These are phyloP conservation scores for Antitype chi DNA, from an alignment of 2,888 invertebrate genomes.

Conservation along the genomic window DNA sequence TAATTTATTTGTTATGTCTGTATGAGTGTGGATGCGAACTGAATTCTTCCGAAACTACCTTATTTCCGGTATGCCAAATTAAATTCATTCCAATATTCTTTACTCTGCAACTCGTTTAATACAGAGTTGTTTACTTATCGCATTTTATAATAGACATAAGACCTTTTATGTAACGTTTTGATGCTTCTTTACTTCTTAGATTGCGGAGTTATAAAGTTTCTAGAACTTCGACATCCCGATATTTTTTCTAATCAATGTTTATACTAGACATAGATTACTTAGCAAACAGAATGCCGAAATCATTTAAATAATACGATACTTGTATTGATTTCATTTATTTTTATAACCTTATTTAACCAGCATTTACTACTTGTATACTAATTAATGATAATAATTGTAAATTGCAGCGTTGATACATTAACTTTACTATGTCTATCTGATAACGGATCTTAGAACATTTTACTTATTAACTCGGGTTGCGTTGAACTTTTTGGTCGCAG, in stretches of 20 bases:
- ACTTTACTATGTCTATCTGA: slow-evolving; percentile 35
- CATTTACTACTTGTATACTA: slow-evolving; percentile 58
- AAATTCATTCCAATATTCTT: slow-evolving; percentile 56
- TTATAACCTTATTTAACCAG: slow-evolving; percentile 52
- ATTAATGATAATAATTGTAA: slow-evolving; percentile 37
- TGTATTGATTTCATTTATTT: slow-evolving; percentile 45
- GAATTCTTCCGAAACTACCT: slow-evolving; percentile 55
- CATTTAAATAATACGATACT: slow-evolving; percentile 29
- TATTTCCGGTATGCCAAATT: slow-evolving; percentile 64
- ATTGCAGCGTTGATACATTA: slow-evolving; percentile 33
- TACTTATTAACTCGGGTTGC: slow-evolving; percentile 22
- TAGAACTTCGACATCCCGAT: slow-evolving; percentile 20
- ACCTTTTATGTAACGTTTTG: slow-evolving; percentile 32
- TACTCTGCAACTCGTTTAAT: slow-evolving; percentile 12
- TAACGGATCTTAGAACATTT: slow-evolving; percentile 49
- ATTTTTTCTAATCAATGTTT: slow-evolving; percentile 39
- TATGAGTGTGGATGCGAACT: slow-evolving; percentile 38
- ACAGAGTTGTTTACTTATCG: slow-evolving; percentile 29
- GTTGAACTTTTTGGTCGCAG: slow-evolving; percentile 22
- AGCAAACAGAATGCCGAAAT: slow-evolving; percentile 21
- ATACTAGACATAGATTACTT: slow-evolving; percentile 8
- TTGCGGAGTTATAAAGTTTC: slow-evolving; percentile 24
- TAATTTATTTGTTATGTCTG: slow-evolving; percentile 53
- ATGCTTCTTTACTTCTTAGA: slow-evolving; percentile 43
- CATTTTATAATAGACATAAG: slow-evolving; percentile 49